phyloP scores from a whole-genome alignment of 2,797 vertebrate species.

The Zenarchopterus dispar region DNA sequence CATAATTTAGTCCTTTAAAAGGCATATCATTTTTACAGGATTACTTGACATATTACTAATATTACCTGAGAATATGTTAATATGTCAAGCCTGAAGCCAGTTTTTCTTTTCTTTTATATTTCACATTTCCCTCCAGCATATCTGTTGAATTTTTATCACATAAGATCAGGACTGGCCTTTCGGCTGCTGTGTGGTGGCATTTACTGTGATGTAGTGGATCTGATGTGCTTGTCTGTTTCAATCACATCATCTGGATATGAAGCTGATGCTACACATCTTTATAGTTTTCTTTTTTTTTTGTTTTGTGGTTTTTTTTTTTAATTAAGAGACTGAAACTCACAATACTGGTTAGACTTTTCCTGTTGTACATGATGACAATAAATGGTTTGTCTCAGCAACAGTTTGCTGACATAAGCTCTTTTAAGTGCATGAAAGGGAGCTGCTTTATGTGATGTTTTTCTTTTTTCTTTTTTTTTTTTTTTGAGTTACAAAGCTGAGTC shows the following conservation, averaged over 20 bases:
- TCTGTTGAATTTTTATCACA: no score
- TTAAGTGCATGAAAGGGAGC: neutral
- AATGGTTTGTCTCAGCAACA: constrained; percentile 50
- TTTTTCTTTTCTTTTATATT: no score
- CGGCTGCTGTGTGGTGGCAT: constrained; percentile 47
- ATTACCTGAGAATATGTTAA: no score
- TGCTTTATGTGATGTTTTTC: no score
- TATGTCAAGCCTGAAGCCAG: no score
- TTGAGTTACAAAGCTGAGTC: constrained; percentile 38
- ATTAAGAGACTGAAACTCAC: neutral
- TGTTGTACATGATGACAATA: constrained; percentile 1
- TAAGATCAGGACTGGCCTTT: constrained; percentile 39
- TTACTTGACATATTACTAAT: no score
- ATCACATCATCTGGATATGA: constrained; percentile 27
- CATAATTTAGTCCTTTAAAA: no score
- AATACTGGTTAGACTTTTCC: neutral
- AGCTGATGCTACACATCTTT: constrained; percentile 3
- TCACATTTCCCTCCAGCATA: no score
- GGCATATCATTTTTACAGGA: no score
- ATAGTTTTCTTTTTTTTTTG: neutral
- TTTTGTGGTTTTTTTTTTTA: no score
- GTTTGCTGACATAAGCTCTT: neutral
- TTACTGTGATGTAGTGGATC: constrained; percentile 36
- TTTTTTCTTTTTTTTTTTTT: neutral
- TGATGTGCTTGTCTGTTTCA: constrained; percentile 29